phyloP scores from a whole-genome alignment of 2,888 invertebrate genomes.

The Epiperipatus broadwayi region DNA sequence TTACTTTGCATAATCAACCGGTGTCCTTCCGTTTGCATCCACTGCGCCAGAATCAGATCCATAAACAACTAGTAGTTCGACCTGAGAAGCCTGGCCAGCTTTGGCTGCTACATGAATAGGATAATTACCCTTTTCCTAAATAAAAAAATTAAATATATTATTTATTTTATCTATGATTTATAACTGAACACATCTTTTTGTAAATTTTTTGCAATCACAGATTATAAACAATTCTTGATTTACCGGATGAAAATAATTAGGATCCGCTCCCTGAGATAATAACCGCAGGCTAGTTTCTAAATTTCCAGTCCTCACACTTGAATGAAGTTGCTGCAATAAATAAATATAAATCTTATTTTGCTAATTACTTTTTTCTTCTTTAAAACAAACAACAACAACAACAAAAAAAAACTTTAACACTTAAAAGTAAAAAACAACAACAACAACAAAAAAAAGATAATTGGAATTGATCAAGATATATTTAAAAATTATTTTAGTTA shows the following conservation, averaged over 20 bases:
- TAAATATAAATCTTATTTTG: constrained; percentile 10
- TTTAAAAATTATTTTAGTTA: too few relatives aligned
- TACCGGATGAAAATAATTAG: constrained; percentile 74
- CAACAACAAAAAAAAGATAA: too few relatives aligned
- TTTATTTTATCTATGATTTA: constrained; percentile 21
- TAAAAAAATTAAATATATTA: constrained; percentile 15
- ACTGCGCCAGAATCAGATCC: constrained; percentile 74
- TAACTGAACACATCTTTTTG: constrained; percentile 5
- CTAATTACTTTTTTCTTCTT: too few relatives aligned
- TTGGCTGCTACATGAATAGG: constrained; percentile 87
- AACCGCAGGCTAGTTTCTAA: constrained; percentile 81
- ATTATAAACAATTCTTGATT: constrained; percentile 15
- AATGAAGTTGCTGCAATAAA: constrained; percentile 53
- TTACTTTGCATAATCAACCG: constrained; percentile 26
- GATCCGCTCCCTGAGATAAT: constrained; percentile 84
- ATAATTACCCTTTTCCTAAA: constrained; percentile 67
- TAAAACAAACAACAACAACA: too few relatives aligned
- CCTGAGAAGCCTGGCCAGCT: constrained; percentile 72
- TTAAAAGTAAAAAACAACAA: too few relatives aligned
- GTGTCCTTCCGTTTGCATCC: constrained; percentile 38
- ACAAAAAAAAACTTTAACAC: neutral
- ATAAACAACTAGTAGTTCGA: constrained; percentile 75
- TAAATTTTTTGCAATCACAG: neutral
- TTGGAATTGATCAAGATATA: too few relatives aligned
- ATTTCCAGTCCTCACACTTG: constrained; percentile 79